Conservation (phyloP, 2,888 invertebrate genomes). For the Ormyrus rosae region DNA sequence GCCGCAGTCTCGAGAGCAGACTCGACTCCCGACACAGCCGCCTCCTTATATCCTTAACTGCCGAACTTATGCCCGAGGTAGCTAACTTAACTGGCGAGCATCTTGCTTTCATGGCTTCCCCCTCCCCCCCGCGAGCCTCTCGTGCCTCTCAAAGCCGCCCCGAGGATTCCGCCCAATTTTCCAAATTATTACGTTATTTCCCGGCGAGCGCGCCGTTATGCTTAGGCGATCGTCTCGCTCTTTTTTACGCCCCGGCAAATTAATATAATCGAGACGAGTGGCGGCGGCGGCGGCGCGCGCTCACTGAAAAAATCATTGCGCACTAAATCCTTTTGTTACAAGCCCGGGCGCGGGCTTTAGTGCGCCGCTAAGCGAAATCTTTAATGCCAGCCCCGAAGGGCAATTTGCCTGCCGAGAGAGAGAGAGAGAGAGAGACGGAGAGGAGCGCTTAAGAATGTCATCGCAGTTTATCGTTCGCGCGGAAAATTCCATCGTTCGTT, state of each 20-base stretch:
- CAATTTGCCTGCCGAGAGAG: no score
- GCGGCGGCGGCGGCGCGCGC: neutral
- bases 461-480: no score
- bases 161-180: conserved; percentile 52
- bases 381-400: neutral
- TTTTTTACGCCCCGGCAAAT: conserved; percentile 22
- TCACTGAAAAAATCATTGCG: neutral
- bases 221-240: neutral
- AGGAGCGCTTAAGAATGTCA: no score
- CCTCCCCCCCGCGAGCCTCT: no score
- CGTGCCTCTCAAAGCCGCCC: conserved; percentile 9
- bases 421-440: no score
- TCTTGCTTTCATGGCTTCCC: conserved; percentile 58
- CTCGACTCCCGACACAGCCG: conserved; percentile 53
- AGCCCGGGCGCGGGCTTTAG: neutral
- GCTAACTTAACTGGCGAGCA: conserved; percentile 56
- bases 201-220: neutral
- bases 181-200: conserved; percentile 53
- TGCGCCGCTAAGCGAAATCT: neutral
- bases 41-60: conserved; percentile 70
- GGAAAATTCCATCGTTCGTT: no score
- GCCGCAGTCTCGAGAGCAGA: conserved; percentile 26
- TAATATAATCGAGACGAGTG: conserved; percentile 36
- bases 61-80: conserved; percentile 65
- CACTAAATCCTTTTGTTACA: conserved; percentile 26